Conservation (phyloP, 2,797 vertebrate species). For the Chaenodraco wilsoni region DNA sequence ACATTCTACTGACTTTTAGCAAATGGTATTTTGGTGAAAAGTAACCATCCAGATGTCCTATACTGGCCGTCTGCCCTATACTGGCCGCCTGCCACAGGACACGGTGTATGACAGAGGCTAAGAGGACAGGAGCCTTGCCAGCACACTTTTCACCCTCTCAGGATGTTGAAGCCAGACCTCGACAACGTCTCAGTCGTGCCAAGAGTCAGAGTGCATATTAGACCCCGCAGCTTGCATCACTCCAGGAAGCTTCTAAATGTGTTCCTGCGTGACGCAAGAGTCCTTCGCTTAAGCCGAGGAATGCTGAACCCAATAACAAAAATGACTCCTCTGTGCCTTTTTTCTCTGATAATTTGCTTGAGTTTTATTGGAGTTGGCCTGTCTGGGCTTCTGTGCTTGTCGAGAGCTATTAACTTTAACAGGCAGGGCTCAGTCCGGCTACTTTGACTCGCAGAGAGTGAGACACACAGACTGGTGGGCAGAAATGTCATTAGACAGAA, state of each 20-base stretch:
- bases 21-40: slow-evolving; percentile 23
- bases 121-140: slow-evolving; percentile 56
- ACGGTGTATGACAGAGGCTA: slow-evolving; percentile 44
- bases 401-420: slow-evolving; percentile 80
- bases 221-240: slow-evolving; percentile 5
- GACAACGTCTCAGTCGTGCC: slow-evolving; percentile 31
- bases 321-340: slow-evolving; percentile 66
- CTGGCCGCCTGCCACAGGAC: slow-evolving; percentile 50
- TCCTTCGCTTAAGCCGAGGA: slow-evolving; percentile 42
- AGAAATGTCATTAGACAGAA: slow-evolving; percentile 42
- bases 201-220: slow-evolving; percentile 17
- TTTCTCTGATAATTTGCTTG: slow-evolving; percentile 72
- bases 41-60: slow-evolving; percentile 50
- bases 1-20: slow-evolving; percentile 33
- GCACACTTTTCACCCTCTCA: slow-evolving; percentile 65
- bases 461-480: slow-evolving; percentile 41
- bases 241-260: slow-evolving; percentile 24
- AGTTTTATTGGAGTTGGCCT: slow-evolving; percentile 76
- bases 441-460: slow-evolving; percentile 29
- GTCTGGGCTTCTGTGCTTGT: slow-evolving; percentile 71
- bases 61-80: slow-evolving; percentile 38
- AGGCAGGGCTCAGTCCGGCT: slow-evolving; percentile 62
- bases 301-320: slow-evolving; percentile 55
- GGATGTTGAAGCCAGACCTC: slow-evolving; percentile 35
- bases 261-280: slow-evolving; percentile 50